phyloP scores from a whole-genome alignment of 1,140 invertebrate genomes.

The Drosophila murphyi region DNA sequence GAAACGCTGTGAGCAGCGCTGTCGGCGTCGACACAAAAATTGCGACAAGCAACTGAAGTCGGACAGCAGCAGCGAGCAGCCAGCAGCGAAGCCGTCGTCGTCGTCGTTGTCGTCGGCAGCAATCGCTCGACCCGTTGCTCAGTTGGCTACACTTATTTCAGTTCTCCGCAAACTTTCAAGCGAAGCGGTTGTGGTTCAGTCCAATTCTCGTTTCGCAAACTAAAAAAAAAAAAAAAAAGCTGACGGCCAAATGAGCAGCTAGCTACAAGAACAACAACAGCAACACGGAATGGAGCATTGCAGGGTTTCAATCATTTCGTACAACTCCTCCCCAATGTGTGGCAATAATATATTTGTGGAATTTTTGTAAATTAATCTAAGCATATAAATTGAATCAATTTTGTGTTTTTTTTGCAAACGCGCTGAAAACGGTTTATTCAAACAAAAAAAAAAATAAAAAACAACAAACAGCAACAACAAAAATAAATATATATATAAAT shows the following conservation, averaged over 20 bases:
- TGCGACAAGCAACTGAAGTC: conserved; percentile 44
- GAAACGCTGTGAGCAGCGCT: conserved; percentile 61
- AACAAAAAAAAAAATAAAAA: conserved; percentile 36
- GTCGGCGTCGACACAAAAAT: conserved; percentile 54
- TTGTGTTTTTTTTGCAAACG: conserved; percentile 24
- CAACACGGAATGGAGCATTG: conserved; percentile 33
- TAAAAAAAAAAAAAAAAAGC: conserved; percentile 32
- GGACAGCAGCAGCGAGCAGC: conserved; percentile 46
- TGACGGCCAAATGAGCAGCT: conserved; percentile 52
- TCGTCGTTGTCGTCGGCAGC: conserved; percentile 25
- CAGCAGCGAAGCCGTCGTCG: conserved; percentile 25
- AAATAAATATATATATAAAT: conserved; percentile 8
- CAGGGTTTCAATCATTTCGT: conserved; percentile 49
- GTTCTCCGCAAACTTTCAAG: conserved; percentile 74
- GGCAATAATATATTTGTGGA: conserved; percentile 55
- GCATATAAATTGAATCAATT: conserved; percentile 33
- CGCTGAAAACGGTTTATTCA: conserved; percentile 45
- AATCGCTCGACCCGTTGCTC: conserved; percentile 48
- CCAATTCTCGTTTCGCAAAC: conserved; percentile 28
- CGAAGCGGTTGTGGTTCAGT: conserved; percentile 69
- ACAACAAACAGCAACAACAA: conserved; percentile 11
- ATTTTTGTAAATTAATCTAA: conserved; percentile 60
- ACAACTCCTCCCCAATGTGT: conserved; percentile 38
- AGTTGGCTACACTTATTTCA: conserved; percentile 54
- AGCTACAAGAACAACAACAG: conserved; percentile 37